Percentiles rank a stretch among this genome's conserved stretches.
Conservation (phyloP, 2,797 vertebrate species). For the Paramormyrops hopkinsi region DNA sequence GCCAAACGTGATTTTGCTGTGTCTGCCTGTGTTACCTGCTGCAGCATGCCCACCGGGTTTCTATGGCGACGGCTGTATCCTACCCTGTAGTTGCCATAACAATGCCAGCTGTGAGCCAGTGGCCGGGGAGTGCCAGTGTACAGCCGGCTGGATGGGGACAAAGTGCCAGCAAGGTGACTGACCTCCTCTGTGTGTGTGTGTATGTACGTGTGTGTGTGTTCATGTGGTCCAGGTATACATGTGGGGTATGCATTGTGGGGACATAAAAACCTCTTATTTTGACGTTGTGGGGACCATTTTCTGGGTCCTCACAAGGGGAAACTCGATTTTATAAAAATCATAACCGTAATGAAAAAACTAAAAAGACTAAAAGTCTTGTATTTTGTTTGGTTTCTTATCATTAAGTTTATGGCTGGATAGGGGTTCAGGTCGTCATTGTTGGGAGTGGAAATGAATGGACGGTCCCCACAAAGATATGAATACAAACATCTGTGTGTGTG, state of each 20-base stretch:
- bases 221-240: not conserved
- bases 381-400: no score
- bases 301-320: not conserved
- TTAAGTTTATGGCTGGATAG: no score
- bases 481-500: not conserved
- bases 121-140: conserved; percentile 61
- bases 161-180: conserved; percentile 64
- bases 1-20: not conserved
- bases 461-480: not conserved
- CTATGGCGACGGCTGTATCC: conserved; percentile 63
- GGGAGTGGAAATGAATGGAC: not conserved
- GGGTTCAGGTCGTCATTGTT: not conserved
- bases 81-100: conserved; percentile 60
- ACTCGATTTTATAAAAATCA: no score
- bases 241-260: not conserved
- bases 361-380: no score
- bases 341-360: no score
- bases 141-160: conserved; percentile 64
- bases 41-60: conserved; percentile 59
- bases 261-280: not conserved
- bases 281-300: no score
- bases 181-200: not conserved
- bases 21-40: conserved; percentile 9
- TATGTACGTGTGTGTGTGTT: not conserved
- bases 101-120: conserved; percentile 60